Base-by-base conservation (phyloP, 2,888 invertebrate genomes). In the Amblyjoppa fuscipennis region DNA sequence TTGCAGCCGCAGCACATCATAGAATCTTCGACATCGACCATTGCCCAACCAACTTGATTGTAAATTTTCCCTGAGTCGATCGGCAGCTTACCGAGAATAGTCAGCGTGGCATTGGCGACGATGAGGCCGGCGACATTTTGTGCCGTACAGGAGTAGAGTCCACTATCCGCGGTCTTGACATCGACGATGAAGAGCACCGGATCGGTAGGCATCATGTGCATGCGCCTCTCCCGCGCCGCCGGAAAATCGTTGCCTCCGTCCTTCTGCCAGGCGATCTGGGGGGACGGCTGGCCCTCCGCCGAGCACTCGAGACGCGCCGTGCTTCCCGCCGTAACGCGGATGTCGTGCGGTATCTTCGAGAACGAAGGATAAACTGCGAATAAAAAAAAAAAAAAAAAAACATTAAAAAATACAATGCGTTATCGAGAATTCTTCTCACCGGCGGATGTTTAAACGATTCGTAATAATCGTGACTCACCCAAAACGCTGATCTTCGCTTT, bases 171-270 rank as follows among this genome's bases (percentile, higher is more conserved):
- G 0, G 97, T 96, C 94, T 98, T 98, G 31, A 98, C 98, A 94
- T 98, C 97, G n/a, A 98, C 96, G 89, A 99, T 99, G 92, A 98
- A 98, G 93, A 99, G 98, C 1, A 97, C 96, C 93, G 98, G 98
- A 93, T 99, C 99, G 45, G 96, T 96, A 0, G 98, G 97, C 96
- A 98, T 97, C 69, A 99, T 98, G 94, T 98, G 97, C 97, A 99
- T 97, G 53, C 99, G 95, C 66, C 99, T 96, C 93, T 99, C 99
- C 89, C 97, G 96, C 9, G 99, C 99, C 5, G 99, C 99, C 7
- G 99, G 99, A 94, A 99, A 99, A 92, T 98, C 97, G 92, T 97
- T 97, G 0, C 97, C 98, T n/a, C 98, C 98, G 94, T 98, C 98
- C 94, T 98, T 98, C 91, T 98, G 97, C 97, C 98, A 97, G 0